Evolutionary conservation across 2,888 invertebrate genomes (phyloP).

Genomic region (Himalopsyche japonica): DNA sequence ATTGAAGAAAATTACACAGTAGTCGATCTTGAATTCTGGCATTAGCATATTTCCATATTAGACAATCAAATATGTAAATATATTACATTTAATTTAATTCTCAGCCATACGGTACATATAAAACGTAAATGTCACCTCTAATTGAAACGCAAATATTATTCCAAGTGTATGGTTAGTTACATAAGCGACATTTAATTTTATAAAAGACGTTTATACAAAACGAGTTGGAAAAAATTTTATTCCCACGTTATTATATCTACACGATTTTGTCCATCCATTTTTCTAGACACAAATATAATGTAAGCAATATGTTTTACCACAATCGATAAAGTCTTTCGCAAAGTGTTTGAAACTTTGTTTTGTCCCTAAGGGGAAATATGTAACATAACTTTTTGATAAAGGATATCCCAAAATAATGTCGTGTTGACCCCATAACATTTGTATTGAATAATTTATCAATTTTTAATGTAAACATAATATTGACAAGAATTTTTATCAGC

Average conservation of each 20-base stretch:
- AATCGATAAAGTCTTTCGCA: not conserved
- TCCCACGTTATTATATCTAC: too few species aligned
- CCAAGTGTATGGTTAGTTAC: not conserved
- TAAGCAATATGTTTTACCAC: not conserved
- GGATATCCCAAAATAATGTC: not conserved
- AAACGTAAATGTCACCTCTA: not conserved
- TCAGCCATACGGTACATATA: too few species aligned
- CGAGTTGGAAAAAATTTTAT: too few species aligned
- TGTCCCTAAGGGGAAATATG: not conserved
- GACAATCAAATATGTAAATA: too few species aligned
- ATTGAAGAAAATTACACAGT: too few species aligned
- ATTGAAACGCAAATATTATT: not conserved
- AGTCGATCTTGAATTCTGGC: too few species aligned
- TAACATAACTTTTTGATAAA: not conserved
- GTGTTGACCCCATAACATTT: not conserved
- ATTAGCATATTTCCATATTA: too few species aligned
- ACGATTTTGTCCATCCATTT: too few species aligned
- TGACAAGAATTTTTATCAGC: too few species aligned
- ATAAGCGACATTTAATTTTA: not conserved
- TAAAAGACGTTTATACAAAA: not conserved
- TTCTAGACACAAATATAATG: too few species aligned
- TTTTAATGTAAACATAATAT: too few species aligned
- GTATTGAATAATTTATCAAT: not conserved
- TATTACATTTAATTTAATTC: too few species aligned
- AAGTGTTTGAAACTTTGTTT: not conserved